Evolutionary conservation across 2,888 invertebrate species (phyloP).

Genomic region (Drosophila mimetica): DNA sequence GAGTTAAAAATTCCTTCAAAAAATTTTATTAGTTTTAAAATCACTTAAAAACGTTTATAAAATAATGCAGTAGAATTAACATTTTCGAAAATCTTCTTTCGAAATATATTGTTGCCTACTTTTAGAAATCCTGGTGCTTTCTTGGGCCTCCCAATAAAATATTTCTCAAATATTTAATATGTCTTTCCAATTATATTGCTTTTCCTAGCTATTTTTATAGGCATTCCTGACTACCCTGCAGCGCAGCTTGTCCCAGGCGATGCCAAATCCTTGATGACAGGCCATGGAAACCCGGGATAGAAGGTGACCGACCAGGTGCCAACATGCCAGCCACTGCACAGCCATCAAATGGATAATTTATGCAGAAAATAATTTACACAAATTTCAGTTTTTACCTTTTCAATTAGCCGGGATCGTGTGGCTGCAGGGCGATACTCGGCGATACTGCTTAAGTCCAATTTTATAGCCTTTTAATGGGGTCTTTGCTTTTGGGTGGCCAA

Average conservation of each 20-base stretch:
- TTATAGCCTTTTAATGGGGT: constrained; percentile 67
- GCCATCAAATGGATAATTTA: constrained; percentile 69
- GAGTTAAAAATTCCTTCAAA: too few relatives aligned
- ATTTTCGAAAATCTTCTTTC: too few relatives aligned
- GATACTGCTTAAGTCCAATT: constrained; percentile 49
- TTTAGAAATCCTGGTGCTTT: too few relatives aligned
- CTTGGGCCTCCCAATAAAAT: too few relatives aligned
- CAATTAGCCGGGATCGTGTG: constrained; percentile 64
- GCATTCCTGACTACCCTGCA: not conserved
- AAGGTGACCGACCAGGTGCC: constrained; percentile 18
- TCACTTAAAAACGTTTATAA: too few relatives aligned
- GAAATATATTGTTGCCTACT: too few relatives aligned
- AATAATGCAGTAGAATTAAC: too few relatives aligned
- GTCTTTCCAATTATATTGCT: not conserved
- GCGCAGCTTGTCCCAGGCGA: not conserved
- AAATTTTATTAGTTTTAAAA: too few relatives aligned
- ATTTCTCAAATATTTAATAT: not conserved
- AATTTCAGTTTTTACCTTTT: constrained; percentile 70
- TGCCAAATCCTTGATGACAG: constrained; percentile 64
- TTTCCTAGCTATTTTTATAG: not conserved
- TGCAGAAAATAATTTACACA: constrained; percentile 76
- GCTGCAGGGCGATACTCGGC: constrained; percentile 24
- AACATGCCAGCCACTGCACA: constrained; percentile 32
- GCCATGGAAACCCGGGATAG: constrained; percentile 1
- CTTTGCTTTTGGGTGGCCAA: constrained; percentile 67